Percentiles rank a stretch among this genome's conserved stretches.
These are phyloP conservation scores for Lucinisca nassula DNA, from an alignment of 2,888 invertebrate genomes.

Conservation along the genomic window DNA sequence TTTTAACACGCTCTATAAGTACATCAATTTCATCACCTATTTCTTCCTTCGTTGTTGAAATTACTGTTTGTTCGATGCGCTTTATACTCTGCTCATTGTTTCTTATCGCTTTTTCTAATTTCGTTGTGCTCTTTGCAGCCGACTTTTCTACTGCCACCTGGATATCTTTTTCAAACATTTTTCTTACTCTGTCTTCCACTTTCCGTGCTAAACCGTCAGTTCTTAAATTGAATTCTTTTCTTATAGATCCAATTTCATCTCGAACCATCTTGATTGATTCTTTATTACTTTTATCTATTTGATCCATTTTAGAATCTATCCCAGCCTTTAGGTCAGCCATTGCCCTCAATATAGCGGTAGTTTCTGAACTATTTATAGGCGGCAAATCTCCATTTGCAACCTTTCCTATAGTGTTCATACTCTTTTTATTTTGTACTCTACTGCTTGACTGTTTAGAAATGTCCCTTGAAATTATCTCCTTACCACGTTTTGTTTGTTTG, in stretches of 20 bases:
- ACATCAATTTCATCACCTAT: background rate
- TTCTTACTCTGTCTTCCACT: background rate
- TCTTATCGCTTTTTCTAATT: background rate
- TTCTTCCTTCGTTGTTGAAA: background rate
- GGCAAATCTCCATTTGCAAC: too few relatives aligned
- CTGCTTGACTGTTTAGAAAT: too few relatives aligned
- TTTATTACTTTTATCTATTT: background rate
- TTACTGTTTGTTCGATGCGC: background rate
- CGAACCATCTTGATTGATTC: background rate
- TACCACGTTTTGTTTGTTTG: too few relatives aligned
- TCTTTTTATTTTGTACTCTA: too few relatives aligned
- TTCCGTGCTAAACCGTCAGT: background rate
- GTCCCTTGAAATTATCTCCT: too few relatives aligned
- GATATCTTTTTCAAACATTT: background rate
- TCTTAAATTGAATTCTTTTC: background rate
- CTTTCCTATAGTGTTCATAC: too few relatives aligned
- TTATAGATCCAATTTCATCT: background rate
- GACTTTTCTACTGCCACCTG: background rate
- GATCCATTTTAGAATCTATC: background rate
- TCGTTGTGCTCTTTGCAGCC: background rate
- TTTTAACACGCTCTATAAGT: background rate
- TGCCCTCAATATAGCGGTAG: background rate
- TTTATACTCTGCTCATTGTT: background rate
- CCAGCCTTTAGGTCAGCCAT: background rate
- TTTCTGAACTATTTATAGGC: background rate